These are phyloP conservation scores for Subacronicta megacephala DNA, from an alignment of 2,888 invertebrate genomes.

Conservation along the genomic window DNA sequence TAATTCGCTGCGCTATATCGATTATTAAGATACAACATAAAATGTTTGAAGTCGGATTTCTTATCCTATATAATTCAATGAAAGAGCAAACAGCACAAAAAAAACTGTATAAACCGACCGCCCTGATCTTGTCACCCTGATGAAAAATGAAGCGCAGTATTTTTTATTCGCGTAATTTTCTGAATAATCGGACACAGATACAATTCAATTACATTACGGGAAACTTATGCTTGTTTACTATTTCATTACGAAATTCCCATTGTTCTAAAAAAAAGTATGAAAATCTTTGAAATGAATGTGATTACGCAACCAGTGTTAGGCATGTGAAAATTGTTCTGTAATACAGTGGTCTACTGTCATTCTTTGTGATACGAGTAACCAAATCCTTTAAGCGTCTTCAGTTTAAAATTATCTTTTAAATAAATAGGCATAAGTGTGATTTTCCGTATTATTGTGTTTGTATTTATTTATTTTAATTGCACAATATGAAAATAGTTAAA, in stretches of 20 bases:
- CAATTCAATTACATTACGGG: too few species aligned
- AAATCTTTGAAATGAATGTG: not conserved
- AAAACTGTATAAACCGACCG: too few species aligned
- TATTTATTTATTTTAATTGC: constrained; percentile 2
- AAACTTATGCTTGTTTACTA: not conserved
- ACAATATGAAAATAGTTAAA: not conserved
- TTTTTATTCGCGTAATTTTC: too few species aligned
- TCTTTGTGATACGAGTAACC: not conserved
- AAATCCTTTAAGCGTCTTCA: not conserved
- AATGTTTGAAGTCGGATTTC: too few species aligned
- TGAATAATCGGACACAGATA: too few species aligned
- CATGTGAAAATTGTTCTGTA: not conserved
- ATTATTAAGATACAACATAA: too few species aligned
- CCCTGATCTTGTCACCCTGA: too few species aligned
- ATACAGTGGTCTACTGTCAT: not conserved
- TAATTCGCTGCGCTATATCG: too few species aligned
- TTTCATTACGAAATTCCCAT: not conserved
- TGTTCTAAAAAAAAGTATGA: constrained; percentile 7
- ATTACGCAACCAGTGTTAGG: not conserved
- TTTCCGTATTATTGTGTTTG: not conserved
- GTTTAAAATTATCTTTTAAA: not conserved
- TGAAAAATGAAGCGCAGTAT: too few species aligned
- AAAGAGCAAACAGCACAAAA: too few species aligned
- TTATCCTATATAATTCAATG: too few species aligned
- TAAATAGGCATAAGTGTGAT: not conserved